Evolutionary conservation across 1,140 invertebrate species (phyloP), one percentile per base, ranked within the genome.

Genomic region (Triops cancriformis): DNA sequence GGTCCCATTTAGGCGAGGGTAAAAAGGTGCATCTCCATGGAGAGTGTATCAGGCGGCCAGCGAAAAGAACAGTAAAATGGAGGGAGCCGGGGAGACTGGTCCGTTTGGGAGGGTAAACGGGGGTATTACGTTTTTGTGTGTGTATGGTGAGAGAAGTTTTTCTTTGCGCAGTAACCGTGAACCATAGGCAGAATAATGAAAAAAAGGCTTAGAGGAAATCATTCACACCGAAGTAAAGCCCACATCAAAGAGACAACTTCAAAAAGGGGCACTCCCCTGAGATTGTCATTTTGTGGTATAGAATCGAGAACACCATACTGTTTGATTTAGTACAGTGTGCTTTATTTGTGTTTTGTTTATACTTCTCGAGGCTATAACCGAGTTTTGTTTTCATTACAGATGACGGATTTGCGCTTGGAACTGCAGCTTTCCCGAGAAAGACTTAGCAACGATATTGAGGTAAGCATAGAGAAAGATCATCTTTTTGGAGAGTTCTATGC

Each of bases 351-450:
- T 26, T 75, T 45, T 41, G 41, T 26, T 12, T 14, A 45, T 75
- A n/a, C 28, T 26, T 27, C 41, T 74, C n/a, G 14, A 43, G n/a
- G 37, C 10, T 64, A 6, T n/a, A 64, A 18, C 51, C 18, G 18
- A n/a, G 11, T 23, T 74, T 74, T 28, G 27, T 31, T 26, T 41
- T 45, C 9, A 14, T 31, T 45, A 27, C 42, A 78, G 77, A 74
- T 78, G 77, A 73, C 77, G 18, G 77, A 78, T 43, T 26, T 78
- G 23, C 77, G 77, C 23, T 72, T 78, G 0, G 72, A 78, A 27
- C 14, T 78, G 41, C 77, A 78, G 41, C 41, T 78, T 14, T 78
- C 73, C 6, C 73, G 23, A 41, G 72, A 64, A 18, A 64, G 5
- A 64, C 18, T 64, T 14, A 64, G 51, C 10, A 64, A 64, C 51